These are phyloP conservation scores for Chelonia mydas DNA, from an alignment of 2,797 vertebrate genomes.

Conservation along the genomic window DNA sequence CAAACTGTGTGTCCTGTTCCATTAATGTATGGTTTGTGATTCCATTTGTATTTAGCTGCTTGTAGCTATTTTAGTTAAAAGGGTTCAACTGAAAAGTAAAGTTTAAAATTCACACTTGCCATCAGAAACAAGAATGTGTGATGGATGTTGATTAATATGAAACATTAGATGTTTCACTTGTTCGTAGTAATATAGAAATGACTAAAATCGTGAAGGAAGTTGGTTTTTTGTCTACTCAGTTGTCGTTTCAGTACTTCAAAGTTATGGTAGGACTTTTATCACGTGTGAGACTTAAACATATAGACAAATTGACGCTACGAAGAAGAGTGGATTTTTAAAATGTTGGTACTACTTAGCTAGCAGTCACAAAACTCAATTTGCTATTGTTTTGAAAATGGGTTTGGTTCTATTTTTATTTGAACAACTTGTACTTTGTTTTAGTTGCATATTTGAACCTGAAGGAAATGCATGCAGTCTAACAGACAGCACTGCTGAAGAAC, in stretches of 20 bases:
- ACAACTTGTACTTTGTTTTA: constrained; percentile 65
- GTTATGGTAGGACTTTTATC: neutral
- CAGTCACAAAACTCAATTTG: neutral
- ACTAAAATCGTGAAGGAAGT: neutral
- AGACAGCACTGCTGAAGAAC: constrained; percentile 97
- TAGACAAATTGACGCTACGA: neutral
- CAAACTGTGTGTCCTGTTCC: neutral
- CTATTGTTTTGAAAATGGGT: neutral
- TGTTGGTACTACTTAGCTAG: neutral
- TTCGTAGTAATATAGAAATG: neutral
- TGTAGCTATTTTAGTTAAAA: neutral
- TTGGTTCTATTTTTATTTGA: neutral
- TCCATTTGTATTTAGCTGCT: neutral
- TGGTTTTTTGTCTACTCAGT: neutral
- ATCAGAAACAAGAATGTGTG: neutral
- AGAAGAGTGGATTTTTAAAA: neutral
- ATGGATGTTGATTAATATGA: neutral
- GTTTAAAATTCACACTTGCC: neutral
- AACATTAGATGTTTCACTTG: neutral
- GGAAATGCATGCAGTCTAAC: constrained; percentile 97
- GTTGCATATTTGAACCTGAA: constrained; percentile 95
- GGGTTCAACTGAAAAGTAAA: neutral
- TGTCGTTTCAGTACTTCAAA: neutral
- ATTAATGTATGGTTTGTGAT: neutral
- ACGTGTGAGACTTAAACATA: neutral